Evolutionary conservation across 2,797 vertebrate species (phyloP), one percentile per base, ranked within the genome.

Genomic region (Chanos chanos): DNA sequence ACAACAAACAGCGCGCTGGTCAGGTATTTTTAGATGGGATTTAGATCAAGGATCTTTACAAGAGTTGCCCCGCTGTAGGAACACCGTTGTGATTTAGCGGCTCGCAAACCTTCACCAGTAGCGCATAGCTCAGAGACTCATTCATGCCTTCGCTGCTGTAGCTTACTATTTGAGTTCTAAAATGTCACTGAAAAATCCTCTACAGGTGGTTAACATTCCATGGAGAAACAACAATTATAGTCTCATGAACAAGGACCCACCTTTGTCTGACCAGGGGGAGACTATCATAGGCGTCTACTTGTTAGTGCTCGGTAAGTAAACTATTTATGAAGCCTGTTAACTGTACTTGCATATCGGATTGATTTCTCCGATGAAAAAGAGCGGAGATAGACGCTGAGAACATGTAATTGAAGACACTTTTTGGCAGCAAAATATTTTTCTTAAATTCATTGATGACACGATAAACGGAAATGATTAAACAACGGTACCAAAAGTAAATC

Each of bases 221-320:
- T 91, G 91, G 91, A 92, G 89, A 81, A 94, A 93, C 78, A 93
- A 96, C 74, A 94, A 93, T 73, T 82, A 89, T 65, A 90, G 78
- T 34, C 82, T 84, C 64, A 75, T 86, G 65, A 88, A 89, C 67
- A 85, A 84, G 70, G 90, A 94, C 4, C 70, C 83, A 18, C 86
- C 89, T 55, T 63, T 90, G 45, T 89, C 90, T 0, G 89, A 94
- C 64, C 88, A 94, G 83, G 91, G 89, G 68, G 91, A 93, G 70
- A 93, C 90, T 10, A 81, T 92, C 75, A 88, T 93, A 68, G 92
- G 91, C 60, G 74, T 91, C 65, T 93, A 90, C 73, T 87, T 93
- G 25, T 76, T 95, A 47, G 78, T 90, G 66, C 72, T 92, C 31
- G 91, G 91, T 92, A 83, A 51, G 89, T 87, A 5, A 28, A 5